Base-by-base conservation (phyloP, 2,888 invertebrate species). In the Elysia crispata region DNA sequence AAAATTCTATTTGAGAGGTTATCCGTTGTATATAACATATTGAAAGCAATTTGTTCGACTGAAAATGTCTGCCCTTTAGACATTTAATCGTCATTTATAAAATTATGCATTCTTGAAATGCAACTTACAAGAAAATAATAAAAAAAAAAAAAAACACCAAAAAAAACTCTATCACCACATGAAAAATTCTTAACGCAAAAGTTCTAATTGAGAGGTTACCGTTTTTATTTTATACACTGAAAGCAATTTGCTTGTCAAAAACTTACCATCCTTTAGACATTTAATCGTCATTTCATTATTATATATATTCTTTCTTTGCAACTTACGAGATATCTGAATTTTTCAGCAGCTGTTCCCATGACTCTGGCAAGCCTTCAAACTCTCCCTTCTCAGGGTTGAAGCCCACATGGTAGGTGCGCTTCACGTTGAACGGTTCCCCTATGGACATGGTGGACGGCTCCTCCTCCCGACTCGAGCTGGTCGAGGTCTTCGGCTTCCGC, bases 361-460 rank as follows among this genome's bases (percentile, higher is more conserved):
- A 86, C 54, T 88, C 88, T 15, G 98, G 98, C 67, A 98, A 93
- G 0, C 98, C 98, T 87, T 96, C 96, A 86, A 98, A 93, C 91
- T 95, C 94, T 0, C 97, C 97, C 28, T 81, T 83, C 20, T 67
- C 80, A 64, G 49, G 62, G 31, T 80, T 66, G 76, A 76, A 80
- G 15, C 76, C 66, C 3, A 80, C 76, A 25, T 75, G 54, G 88
- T 97, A 95, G 88, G 96, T 94, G 88, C 96, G 96, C 84, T 95
- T 95, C 25, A 97, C 96, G 90, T 96, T 95, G 15, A 96, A 97
- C 1, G 97, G 97, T 86, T 94, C 94, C 1, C 97, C 96, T 83
- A 97, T 97, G 85, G 95, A 88, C 87, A 89, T 86, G 8, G 80
- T 80, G 5, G 80, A 83, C 13, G 60, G 79, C n/a, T 81, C 82